Evolutionary conservation across 2,888 invertebrate species (phyloP).

Genomic region (Cosmorhoe ocellata): DNA sequence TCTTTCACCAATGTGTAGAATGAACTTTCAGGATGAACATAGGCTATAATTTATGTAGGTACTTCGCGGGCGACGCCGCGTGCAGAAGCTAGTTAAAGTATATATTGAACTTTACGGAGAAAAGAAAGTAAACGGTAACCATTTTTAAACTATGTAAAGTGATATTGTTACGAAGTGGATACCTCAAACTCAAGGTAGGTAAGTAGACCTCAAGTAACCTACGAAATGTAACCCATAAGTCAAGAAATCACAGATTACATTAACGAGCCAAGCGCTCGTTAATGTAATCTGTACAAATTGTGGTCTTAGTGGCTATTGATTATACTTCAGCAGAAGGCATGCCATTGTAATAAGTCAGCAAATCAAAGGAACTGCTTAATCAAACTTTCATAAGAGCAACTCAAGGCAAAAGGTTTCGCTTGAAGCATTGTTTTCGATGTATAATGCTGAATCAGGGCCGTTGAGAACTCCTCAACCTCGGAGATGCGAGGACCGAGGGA

Average conservation of each 20-base stretch:
- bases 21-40: no score
- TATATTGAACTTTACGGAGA: conserved; percentile 19
- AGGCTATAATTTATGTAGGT: no score
- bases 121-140: conserved; percentile 35
- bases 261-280: no score
- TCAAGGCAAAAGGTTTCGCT: conserved; percentile 43
- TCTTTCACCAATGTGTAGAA: no score
- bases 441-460: conserved; percentile 52
- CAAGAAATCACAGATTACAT: neutral
- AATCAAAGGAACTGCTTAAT: conserved; percentile 48
- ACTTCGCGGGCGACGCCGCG: no score
- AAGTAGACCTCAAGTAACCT: neutral
- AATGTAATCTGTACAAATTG: neutral
- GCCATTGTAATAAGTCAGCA: conserved; percentile 28
- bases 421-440: conserved; percentile 54
- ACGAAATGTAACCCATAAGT: neutral
- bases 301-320: neutral
- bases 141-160: no score
- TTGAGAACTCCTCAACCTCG: conserved; percentile 42
- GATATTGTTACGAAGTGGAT: no score
- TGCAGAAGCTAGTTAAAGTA: no score
- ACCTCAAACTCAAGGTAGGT: no score
- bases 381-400: conserved; percentile 50
- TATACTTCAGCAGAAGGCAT: conserved; percentile 16
- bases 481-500: conserved; percentile 34